A percentile compares a stretch with the other conserved stretches of the same genome.
Conservation (phyloP, 1,140 invertebrate species). For the Trichoplusia ni region DNA sequence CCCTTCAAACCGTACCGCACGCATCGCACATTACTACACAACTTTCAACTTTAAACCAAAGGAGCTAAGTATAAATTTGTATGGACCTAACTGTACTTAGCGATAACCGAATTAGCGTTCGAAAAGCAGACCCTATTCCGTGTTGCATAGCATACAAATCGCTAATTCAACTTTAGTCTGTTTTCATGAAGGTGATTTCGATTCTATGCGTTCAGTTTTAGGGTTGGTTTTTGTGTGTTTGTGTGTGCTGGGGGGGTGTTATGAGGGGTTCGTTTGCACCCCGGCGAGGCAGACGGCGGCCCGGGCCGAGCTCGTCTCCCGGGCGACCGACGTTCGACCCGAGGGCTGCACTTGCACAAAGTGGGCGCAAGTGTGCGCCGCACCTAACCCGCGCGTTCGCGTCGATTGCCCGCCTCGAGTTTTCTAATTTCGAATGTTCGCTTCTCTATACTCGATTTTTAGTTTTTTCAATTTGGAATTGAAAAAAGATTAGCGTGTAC, state of each 20-base stretch:
- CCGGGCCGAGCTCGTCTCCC: constrained; percentile 69
- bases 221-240: constrained; percentile 41
- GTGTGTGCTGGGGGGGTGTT: constrained; percentile 22
- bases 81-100: constrained; percentile 39
- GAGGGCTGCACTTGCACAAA: constrained; percentile 58
- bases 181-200: neutral
- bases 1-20: constrained; percentile 18
- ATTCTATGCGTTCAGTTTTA: constrained; percentile 19
- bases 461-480: constrained; percentile 21
- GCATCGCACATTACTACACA: constrained; percentile 1
- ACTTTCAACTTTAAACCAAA: constrained; percentile 29
- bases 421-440: constrained; percentile 32
- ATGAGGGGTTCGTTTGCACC: constrained; percentile 54
- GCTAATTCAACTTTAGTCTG: constrained; percentile 49
- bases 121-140: constrained; percentile 68
- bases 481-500: constrained; percentile 24
- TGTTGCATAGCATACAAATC: constrained; percentile 62
- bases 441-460: constrained; percentile 15
- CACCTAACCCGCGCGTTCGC: constrained; percentile 28
- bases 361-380: constrained; percentile 40
- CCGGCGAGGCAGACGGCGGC: constrained; percentile 45
- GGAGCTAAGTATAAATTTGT: constrained; percentile 21
- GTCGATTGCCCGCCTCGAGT: constrained; percentile 25
- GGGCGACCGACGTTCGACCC: constrained; percentile 55
- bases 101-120: constrained; percentile 69